Base-by-base conservation (phyloP, 2,888 invertebrate species). In the Helobdella robusta region DNA sequence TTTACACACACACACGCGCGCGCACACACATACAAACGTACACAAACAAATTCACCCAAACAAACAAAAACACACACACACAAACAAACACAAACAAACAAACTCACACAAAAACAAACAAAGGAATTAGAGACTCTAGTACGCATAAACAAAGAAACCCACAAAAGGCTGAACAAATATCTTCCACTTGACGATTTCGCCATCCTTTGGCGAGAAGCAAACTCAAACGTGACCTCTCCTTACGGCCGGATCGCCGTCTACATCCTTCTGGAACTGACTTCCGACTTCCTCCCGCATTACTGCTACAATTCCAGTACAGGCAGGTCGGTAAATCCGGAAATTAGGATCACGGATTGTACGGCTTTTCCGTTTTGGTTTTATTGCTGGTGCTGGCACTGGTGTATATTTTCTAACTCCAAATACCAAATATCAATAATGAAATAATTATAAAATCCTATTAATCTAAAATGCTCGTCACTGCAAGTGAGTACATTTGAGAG, bases 291-390 rank as follows among this genome's bases (percentile, higher is more conserved):
- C 72, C 92, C 93, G 1, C 93, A 91, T 78, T 97, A 92, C 79
- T 93, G 94, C 76, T 97, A 92, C 79, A 97, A 97, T 78, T 92
- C 92, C 28, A 91, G 93, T 4, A 97, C 95, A 0, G 91, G 90
- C 75, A 85, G 93, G 87, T 91, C 73, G 60, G 54, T n/a, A 28
- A 4, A 18, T 56, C n/a, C 6, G 48, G 25, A 8, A n/a, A n/a
- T n/a, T n/a, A n/a, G n/a, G n/a, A n/a, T n/a, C n/a, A n/a, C n/a
- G n/a, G n/a, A n/a, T n/a, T n/a, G n/a, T n/a, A n/a, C n/a, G n/a
- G n/a, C n/a, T n/a, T n/a, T n/a, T n/a, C n/a, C n/a, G n/a, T n/a
- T n/a, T n/a, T n/a, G n/a, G n/a, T n/a, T n/a, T n/a, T n/a, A n/a
- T n/a, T n/a, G n/a, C n/a, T n/a, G n/a, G n/a, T n/a, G n/a, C n/a